A percentile compares a stretch with the other conserved stretches of the same genome.
Evolutionary conservation across 2,888 invertebrate genomes (phyloP).

Genomic region (Dione vanillae): DNA sequence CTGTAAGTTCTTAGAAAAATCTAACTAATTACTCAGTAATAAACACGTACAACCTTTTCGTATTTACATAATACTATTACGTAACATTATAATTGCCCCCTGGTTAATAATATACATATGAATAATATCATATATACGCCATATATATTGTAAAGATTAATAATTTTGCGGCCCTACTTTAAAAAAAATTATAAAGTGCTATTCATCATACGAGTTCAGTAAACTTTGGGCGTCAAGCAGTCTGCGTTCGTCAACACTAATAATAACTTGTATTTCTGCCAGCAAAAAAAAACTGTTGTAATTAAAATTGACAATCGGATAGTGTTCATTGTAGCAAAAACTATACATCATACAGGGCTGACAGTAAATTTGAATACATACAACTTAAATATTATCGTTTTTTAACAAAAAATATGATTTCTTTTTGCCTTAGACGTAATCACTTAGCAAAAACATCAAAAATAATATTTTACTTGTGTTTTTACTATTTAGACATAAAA

Average conservation of each 20-base stretch:
- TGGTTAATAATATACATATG: background rate
- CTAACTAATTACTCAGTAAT: background rate
- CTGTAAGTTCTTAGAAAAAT: too few species aligned
- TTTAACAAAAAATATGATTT: background rate
- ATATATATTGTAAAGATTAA: background rate
- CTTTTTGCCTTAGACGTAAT: too few species aligned
- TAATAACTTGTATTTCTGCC: slow-evolving; percentile 54
- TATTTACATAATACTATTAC: background rate
- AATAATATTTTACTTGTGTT: too few species aligned
- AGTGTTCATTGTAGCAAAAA: slow-evolving; percentile 54
- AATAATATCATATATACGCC: background rate
- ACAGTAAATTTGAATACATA: background rate
- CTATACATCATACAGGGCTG: slow-evolving; percentile 49
- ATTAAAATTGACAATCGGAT: slow-evolving; percentile 58
- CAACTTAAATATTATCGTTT: background rate
- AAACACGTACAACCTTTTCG: background rate
- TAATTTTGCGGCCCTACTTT: background rate
- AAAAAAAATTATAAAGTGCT: slow-evolving; percentile 12
- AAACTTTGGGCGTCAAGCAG: slow-evolving; percentile 57
- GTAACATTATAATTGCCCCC: background rate
- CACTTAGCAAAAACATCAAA: too few species aligned
- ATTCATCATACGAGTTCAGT: slow-evolving; percentile 54
- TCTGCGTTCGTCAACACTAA: slow-evolving; percentile 51
- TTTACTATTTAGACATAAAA: too few species aligned
- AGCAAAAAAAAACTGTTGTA: slow-evolving; percentile 52